phyloP scores from a whole-genome alignment of 2,113 vertebrate species.

The Theristicus caerulescens region DNA sequence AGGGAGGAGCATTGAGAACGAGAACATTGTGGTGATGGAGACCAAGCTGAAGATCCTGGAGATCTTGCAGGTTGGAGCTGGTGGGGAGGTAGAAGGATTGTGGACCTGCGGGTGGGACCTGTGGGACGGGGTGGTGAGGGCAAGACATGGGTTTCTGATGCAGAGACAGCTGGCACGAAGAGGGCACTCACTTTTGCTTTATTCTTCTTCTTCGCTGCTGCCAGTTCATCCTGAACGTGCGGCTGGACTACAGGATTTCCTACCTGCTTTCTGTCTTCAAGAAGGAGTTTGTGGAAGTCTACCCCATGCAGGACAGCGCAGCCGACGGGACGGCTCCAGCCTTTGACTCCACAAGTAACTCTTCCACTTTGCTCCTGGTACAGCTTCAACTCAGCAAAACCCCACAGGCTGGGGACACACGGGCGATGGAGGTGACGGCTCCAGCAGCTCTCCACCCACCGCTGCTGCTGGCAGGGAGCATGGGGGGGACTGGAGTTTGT shows the following conservation, averaged over 20 bases:
- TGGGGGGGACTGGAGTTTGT: neutral
- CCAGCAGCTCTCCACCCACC: neutral
- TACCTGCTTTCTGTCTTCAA: slow-evolving; percentile 97
- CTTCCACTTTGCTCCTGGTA: neutral
- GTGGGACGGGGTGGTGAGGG: neutral
- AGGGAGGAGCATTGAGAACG: slow-evolving; percentile 85
- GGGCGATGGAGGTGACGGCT: neutral
- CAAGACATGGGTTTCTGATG: neutral
- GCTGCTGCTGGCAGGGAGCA: neutral
- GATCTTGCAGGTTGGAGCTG: slow-evolving; percentile 87
- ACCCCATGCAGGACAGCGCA: slow-evolving; percentile 87
- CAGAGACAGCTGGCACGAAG: neutral
- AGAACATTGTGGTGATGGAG: slow-evolving; percentile 96
- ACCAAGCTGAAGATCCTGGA: slow-evolving; percentile 97
- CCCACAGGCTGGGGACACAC: neutral
- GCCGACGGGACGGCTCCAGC: slow-evolving; percentile 88
- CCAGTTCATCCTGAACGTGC: slow-evolving; percentile 96
- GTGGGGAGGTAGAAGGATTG: neutral
- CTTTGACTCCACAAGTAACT: slow-evolving; percentile 88
- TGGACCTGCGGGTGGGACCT: neutral
- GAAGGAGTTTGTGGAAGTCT: slow-evolving; percentile 97
- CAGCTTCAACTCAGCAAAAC: neutral
- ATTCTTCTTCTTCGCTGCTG: neutral
- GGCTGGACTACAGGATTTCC: slow-evolving; percentile 96
- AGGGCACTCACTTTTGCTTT: neutral